Evolutionary conservation across 1,140 invertebrate genomes (phyloP).

Genomic region (Bombus polaris): DNA sequence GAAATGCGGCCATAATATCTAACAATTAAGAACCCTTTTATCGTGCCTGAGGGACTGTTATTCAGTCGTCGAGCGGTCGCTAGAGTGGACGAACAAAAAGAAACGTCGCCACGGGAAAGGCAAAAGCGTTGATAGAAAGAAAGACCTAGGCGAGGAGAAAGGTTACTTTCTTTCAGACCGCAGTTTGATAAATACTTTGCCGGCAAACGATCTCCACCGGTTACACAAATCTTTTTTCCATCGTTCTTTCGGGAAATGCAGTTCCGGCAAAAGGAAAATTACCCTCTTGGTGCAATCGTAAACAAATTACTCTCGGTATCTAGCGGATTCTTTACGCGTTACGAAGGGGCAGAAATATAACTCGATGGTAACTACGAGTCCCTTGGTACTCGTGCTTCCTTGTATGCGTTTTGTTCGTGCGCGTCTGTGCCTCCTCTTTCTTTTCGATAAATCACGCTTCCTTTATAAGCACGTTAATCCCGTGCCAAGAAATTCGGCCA

Average conservation of each 20-base stretch:
- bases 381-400: neutral
- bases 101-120: neutral
- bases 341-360: neutral
- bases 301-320: conserved; percentile 17
- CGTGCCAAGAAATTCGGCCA: neutral
- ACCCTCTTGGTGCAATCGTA: neutral
- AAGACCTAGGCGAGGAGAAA: neutral
- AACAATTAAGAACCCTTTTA: conserved; percentile 29
- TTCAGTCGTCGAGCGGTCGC: neutral
- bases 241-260: neutral
- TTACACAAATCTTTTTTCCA: neutral
- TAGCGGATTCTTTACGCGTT: neutral
- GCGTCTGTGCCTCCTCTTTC: neutral
- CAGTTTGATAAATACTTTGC: neutral
- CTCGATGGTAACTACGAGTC: conserved; percentile 18
- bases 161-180: neutral
- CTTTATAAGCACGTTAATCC: neutral
- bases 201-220: neutral
- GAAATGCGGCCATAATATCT: conserved; percentile 19
- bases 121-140: neutral
- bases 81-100: neutral
- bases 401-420: neutral
- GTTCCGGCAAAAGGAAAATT: conserved; percentile 8
- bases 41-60: neutral
- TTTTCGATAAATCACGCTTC: neutral